A percentile compares a stretch with the other conserved stretches of the same genome.
These are phyloP conservation scores for Synanthedon tipuliformis DNA, from an alignment of 2,888 invertebrate species.

Conservation along the genomic window DNA sequence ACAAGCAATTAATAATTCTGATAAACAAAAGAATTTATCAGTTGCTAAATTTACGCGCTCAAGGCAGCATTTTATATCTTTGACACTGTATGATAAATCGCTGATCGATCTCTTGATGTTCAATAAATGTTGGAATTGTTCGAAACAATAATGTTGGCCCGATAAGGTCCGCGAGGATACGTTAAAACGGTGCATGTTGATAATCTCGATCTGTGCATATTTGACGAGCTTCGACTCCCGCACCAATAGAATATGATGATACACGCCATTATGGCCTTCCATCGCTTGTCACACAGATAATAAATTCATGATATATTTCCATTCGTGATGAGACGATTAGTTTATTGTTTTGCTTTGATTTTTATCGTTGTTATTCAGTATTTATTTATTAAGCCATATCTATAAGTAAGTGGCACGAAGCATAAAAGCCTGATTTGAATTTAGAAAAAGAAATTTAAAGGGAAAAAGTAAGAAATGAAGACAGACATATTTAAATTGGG, in stretches of 20 bases:
- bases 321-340: constrained; percentile 42
- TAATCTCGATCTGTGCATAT: constrained; percentile 60
- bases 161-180: constrained; percentile 47
- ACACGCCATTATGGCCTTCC: constrained; percentile 51
- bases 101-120: constrained; percentile 43
- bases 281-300: constrained; percentile 43
- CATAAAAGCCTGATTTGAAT: too few relatives aligned
- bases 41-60: not conserved
- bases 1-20: too few relatives aligned
- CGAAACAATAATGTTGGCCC: constrained; percentile 55
- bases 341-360: constrained; percentile 30
- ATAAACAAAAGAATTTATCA: too few relatives aligned
- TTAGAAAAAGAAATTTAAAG: too few relatives aligned
- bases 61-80: too few relatives aligned
- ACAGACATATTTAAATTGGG: too few relatives aligned
- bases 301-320: constrained; percentile 44
- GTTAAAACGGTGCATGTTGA: constrained; percentile 58
- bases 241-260: constrained; percentile 60
- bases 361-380: constrained; percentile 9
- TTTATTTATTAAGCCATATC: not conserved
- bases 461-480: too few relatives aligned
- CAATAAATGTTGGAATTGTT: constrained; percentile 40
- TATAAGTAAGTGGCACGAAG: not conserved
- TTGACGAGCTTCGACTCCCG: constrained; percentile 42
- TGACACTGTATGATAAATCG: constrained; percentile 15